These are phyloP conservation scores for Bombus superbus DNA, from an alignment of 1,140 invertebrate species.

Conservation along the genomic window DNA sequence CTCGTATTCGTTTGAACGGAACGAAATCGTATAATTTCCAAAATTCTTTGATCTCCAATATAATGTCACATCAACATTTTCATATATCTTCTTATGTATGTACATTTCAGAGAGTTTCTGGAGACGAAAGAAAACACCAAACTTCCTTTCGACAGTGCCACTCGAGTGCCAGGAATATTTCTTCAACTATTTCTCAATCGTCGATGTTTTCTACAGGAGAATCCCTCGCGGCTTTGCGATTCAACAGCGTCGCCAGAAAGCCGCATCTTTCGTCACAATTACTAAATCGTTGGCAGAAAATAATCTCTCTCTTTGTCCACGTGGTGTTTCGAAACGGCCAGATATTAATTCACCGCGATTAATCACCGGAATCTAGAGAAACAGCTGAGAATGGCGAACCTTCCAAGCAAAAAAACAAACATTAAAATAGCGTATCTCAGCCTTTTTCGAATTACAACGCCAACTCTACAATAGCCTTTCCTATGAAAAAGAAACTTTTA, in stretches of 20 bases:
- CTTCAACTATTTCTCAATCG: conserved; percentile 29
- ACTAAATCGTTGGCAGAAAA: conserved; percentile 16
- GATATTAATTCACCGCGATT: conserved; percentile 40
- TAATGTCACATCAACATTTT: no score
- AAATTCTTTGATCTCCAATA: no score
- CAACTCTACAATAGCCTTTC: no score
- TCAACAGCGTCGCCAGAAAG: not conserved
- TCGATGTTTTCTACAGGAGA: conserved; percentile 4
- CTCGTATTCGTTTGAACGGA: no score
- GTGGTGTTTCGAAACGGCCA: not conserved
- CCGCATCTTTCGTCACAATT: conserved; percentile 25
- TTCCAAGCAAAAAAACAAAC: not conserved
- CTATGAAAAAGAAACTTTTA: no score
- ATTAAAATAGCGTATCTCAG: not conserved
- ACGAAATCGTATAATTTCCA: no score
- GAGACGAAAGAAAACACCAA: conserved; percentile 2
- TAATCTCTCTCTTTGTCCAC: conserved; percentile 30
- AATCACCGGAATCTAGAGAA: conserved; percentile 24
- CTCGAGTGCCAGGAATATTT: conserved; percentile 14
- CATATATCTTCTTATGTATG: no score
- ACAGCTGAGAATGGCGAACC: conserved; percentile 4
- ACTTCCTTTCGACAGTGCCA: not conserved
- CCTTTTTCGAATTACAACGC: not conserved
- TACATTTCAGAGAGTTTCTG: conserved; percentile 10
- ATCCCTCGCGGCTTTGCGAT: not conserved